These are phyloP conservation scores for Temnothorax nylanderi DNA, from an alignment of 1,140 invertebrate species.

Conservation along the genomic window DNA sequence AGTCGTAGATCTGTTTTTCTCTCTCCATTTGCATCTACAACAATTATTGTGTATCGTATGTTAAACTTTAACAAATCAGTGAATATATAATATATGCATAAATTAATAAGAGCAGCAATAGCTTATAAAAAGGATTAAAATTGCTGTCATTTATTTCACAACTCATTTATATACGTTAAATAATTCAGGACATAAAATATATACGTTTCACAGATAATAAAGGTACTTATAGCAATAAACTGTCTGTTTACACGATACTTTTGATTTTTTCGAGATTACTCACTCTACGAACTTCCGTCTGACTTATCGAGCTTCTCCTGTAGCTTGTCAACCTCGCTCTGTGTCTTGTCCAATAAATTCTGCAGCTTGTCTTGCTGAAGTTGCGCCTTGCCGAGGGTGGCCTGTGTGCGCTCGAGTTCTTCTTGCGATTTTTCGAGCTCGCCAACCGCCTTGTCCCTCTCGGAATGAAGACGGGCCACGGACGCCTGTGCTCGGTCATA, in stretches of 20 bases:
- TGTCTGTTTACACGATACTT: not conserved
- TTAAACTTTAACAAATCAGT: not conserved
- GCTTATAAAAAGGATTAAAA: not conserved
- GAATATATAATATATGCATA: not conserved
- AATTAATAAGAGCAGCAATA: not conserved
- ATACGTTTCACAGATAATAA: not conserved
- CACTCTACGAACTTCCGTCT: slow-evolving; percentile 93
- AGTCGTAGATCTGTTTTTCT: slow-evolving; percentile 95
- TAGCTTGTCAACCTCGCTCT: slow-evolving; percentile 95
- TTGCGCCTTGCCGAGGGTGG: slow-evolving; percentile 95
- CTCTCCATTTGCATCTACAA: slow-evolving; percentile 94
- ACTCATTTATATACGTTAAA: not conserved
- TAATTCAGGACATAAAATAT: not conserved
- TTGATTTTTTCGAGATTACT: slow-evolving; percentile 72
- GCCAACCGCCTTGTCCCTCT: slow-evolving; percentile 93
- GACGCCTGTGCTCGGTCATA: slow-evolving; percentile 92
- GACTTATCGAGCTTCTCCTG: slow-evolving; percentile 95
- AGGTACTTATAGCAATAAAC: not conserved
- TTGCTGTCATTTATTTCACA: not conserved
- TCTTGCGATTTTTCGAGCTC: slow-evolving; percentile 96
- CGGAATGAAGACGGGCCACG: slow-evolving; percentile 93
- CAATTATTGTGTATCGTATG: not conserved
- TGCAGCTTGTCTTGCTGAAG: slow-evolving; percentile 96
- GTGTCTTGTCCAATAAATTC: slow-evolving; percentile 94
- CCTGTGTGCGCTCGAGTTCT: slow-evolving; percentile 95